phyloP scores from a whole-genome alignment of 1,140 invertebrate species.

The Penaeus indicus region DNA sequence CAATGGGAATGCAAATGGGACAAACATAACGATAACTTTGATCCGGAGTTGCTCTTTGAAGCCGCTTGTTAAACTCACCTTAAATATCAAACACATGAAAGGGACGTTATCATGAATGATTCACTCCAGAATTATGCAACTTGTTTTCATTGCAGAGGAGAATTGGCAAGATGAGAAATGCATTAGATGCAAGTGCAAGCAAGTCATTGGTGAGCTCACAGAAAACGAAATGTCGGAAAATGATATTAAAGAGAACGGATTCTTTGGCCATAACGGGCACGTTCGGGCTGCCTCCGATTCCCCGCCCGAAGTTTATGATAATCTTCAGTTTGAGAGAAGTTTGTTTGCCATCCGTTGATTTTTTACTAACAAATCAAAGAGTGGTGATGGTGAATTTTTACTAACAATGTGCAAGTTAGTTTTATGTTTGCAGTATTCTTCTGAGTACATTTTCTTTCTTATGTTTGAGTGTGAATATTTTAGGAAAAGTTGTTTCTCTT shows the following conservation, averaged over 20 bases:
- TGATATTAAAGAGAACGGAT: constrained; percentile 33
- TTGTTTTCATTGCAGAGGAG: constrained; percentile 44
- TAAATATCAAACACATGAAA: too few species aligned
- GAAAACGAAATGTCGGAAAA: constrained; percentile 30
- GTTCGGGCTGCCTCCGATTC: constrained; percentile 33
- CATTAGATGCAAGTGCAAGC: constrained; percentile 46
- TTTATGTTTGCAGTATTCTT: not conserved
- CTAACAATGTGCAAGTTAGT: not conserved
- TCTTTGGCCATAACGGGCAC: not conserved
- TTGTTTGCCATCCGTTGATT: constrained; percentile 28
- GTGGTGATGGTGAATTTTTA: constrained; percentile 37
- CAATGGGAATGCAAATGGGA: too few species aligned
- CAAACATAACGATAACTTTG: too few species aligned
- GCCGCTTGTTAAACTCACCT: too few species aligned
- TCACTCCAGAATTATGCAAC: not conserved
- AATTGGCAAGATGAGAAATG: constrained; percentile 41
- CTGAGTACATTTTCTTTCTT: not conserved
- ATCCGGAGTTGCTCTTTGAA: too few species aligned
- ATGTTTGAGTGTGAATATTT: constrained; percentile 4
- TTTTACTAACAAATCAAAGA: constrained; percentile 17
- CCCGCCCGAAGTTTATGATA: constrained; percentile 53
- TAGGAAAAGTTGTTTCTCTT: too few species aligned
- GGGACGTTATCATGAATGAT: not conserved
- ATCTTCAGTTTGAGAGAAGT: constrained; percentile 56
- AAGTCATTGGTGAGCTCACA: not conserved